Percentiles rank a stretch among this genome's conserved stretches.
phyloP scores from a whole-genome alignment of 37 sponge, comb jelly and placozoan species.

The Haliclona indistincta region DNA sequence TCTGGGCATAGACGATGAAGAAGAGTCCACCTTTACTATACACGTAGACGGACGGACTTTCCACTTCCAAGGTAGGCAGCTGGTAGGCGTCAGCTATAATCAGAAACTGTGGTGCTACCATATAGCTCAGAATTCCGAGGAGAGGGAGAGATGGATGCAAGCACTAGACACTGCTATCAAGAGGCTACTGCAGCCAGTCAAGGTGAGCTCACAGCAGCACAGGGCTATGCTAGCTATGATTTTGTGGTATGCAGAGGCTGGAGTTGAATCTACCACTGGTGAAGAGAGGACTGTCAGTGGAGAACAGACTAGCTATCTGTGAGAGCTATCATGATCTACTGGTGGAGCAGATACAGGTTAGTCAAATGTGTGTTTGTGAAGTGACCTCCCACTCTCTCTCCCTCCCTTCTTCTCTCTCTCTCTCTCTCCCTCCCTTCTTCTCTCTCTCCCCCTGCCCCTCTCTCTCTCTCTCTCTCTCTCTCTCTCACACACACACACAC shows the following conservation, averaged over 20 bases:
- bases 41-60: constrained; percentile 73
- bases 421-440: background rate
- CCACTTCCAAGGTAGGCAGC: constrained; percentile 82
- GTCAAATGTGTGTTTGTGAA: background rate
- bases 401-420: constrained; percentile 9
- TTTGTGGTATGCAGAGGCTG: constrained; percentile 14
- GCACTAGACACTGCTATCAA: constrained; percentile 80
- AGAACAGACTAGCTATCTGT: constrained; percentile 60
- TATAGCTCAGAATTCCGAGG: constrained; percentile 78
- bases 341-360: constrained; percentile 42
- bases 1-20: constrained; percentile 93
- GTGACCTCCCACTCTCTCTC: background rate
- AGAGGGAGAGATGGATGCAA: constrained; percentile 87
- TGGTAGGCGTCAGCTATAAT: background rate
- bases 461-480: constrained; percentile 24
- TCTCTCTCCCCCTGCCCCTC: constrained; percentile 12
- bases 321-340: constrained; percentile 75
- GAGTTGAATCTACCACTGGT: constrained; percentile 20
- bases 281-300: constrained; percentile 24
- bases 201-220: constrained; percentile 5
- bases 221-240: background rate
- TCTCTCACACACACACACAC: too few relatives aligned
- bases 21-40: constrained; percentile 95
- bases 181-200: constrained; percentile 35
- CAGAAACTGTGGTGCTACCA: background rate